Conservation (phyloP, 1,140 invertebrate genomes). For the Drosophila repletoides region DNA sequence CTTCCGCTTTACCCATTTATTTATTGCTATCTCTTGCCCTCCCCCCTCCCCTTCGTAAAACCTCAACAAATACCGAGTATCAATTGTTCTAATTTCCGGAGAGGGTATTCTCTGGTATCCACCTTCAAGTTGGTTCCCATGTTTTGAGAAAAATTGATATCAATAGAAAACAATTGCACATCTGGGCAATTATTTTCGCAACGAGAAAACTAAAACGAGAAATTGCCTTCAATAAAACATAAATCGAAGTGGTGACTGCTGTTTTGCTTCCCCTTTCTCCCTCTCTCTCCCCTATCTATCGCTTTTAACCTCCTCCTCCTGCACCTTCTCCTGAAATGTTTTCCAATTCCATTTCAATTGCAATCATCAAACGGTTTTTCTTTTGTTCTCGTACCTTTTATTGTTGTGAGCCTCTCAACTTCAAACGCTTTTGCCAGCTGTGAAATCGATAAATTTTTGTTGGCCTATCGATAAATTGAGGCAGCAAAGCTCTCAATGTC, state of each 20-base stretch:
- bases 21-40: constrained; percentile 15
- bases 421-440: constrained; percentile 39
- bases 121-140: constrained; percentile 20
- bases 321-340: constrained; percentile 15
- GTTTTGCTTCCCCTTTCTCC: background rate
- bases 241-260: constrained; percentile 50
- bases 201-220: constrained; percentile 45
- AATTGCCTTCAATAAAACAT: constrained; percentile 72
- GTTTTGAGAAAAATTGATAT: constrained; percentile 39
- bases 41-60: background rate
- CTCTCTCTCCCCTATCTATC: background rate
- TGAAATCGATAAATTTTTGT: constrained; percentile 54
- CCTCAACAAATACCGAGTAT: constrained; percentile 14
- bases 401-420: constrained; percentile 2
- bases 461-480: constrained; percentile 39
- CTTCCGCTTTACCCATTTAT: constrained; percentile 12
- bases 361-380: constrained; percentile 52
- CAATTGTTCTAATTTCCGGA: constrained; percentile 51
- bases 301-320: background rate
- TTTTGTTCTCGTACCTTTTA: constrained; percentile 28
- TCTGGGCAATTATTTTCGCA: constrained; percentile 62
- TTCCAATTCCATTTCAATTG: constrained; percentile 65
- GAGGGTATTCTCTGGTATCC: background rate
- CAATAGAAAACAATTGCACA: constrained; percentile 60
- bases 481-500: constrained; percentile 37